A percentile compares a stretch with the other conserved stretches of the same genome.
phyloP scores from a whole-genome alignment of 2,888 invertebrate genomes.

The Limnephilus marmoratus region DNA sequence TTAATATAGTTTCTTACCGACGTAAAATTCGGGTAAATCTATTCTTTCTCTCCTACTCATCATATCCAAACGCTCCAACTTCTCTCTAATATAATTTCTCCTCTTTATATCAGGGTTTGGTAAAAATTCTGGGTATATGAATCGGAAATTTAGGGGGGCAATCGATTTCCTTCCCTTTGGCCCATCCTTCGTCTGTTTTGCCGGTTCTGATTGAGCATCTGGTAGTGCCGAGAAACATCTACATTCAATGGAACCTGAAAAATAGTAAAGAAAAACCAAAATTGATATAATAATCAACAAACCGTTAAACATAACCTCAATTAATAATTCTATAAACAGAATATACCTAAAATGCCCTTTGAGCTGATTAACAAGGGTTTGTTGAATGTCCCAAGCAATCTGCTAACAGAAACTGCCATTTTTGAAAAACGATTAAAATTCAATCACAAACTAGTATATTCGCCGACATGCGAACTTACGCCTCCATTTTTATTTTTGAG shows the following conservation, averaged over 20 bases:
- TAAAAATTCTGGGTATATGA: constrained; percentile 93
- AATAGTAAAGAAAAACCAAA: constrained; percentile 11
- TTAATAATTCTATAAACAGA: background rate
- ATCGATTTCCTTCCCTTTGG: constrained; percentile 49
- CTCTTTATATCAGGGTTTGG: constrained; percentile 89
- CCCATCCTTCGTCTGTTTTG: constrained; percentile 34
- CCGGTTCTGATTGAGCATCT: constrained; percentile 20
- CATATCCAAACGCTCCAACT: constrained; percentile 95
- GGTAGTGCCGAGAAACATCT: constrained; percentile 54
- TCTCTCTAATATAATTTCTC: constrained; percentile 90
- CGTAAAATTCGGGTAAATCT: constrained; percentile 98
- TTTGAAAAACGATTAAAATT: background rate
- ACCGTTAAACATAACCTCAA: constrained; percentile 58
- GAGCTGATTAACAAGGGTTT: background rate
- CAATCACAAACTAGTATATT: constrained; percentile 8
- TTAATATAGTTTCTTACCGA: constrained; percentile 80
- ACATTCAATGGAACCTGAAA: constrained; percentile 48
- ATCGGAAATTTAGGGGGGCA: constrained; percentile 77
- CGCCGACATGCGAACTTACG: constrained; percentile 21
- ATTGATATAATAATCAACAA: constrained; percentile 29
- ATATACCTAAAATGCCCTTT: constrained; percentile 22
- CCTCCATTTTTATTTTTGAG: constrained; percentile 24
- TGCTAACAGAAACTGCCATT: constrained; percentile 27
- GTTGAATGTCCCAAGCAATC: constrained; percentile 8
- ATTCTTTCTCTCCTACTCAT: constrained; percentile 87